phyloP scores from a whole-genome alignment of 2,797 vertebrate genomes.

The Anisognathus igniventris region DNA sequence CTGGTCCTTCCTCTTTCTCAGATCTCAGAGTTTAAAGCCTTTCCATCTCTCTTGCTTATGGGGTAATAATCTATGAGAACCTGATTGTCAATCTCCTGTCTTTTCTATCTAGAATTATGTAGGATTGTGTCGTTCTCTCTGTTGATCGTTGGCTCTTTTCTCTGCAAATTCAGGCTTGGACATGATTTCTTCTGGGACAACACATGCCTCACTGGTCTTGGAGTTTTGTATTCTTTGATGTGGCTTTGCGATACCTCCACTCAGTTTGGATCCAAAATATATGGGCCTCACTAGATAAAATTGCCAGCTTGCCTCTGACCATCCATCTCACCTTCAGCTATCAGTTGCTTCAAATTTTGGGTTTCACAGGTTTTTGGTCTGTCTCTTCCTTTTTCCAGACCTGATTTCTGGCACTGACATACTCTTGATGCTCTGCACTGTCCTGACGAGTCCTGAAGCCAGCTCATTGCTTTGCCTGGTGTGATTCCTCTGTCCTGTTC shows the following conservation, averaged over 20 bases:
- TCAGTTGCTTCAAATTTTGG: not conserved
- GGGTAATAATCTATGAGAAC: not conserved
- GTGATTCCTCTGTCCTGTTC: not conserved
- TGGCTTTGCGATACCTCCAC: not conserved
- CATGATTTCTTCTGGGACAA: not conserved
- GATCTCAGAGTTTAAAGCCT: not conserved
- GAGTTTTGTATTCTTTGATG: not conserved
- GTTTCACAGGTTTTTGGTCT: not conserved
- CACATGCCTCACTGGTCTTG: not conserved
- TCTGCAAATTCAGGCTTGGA: not conserved
- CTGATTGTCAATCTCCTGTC: not conserved
- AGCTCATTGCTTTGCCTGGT: not conserved
- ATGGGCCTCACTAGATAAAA: not conserved
- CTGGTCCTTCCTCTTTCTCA: not conserved
- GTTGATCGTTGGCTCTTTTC: not conserved
- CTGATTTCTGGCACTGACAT: not conserved
- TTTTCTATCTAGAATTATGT: not conserved
- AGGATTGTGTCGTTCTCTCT: not conserved
- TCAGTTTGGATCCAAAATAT: not conserved
- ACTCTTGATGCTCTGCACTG: not conserved
- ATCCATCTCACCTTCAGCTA: not conserved
- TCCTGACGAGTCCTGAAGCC: not conserved
- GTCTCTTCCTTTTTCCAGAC: not conserved
- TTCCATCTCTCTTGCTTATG: not conserved
- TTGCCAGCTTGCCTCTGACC: not conserved